These are phyloP conservation scores for Tolmerus cingulatus DNA, from an alignment of 2,888 invertebrate genomes.

Conservation along the genomic window DNA sequence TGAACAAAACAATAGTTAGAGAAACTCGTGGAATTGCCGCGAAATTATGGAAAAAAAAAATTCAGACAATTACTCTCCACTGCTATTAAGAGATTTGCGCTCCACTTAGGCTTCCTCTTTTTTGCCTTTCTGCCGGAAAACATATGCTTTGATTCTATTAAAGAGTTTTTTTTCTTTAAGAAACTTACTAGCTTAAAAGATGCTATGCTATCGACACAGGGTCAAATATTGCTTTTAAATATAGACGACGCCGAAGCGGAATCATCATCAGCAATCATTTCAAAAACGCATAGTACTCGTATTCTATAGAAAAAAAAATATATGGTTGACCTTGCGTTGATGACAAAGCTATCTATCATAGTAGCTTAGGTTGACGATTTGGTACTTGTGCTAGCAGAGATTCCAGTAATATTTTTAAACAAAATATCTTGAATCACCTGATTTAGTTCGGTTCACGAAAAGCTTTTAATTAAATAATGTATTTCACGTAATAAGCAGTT, in stretches of 20 bases:
- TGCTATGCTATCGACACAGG: neutral
- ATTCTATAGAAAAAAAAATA: neutral
- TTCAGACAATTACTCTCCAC: conserved; percentile 1
- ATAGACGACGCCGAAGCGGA: neutral
- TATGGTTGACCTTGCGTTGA: neutral
- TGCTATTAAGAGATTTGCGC: neutral
- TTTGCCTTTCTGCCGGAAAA: neutral
- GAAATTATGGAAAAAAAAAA: neutral
- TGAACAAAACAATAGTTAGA: conserved; percentile 30
- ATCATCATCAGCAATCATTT: neutral
- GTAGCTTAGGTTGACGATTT: neutral
- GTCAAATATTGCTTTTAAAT: neutral
- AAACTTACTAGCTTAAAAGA: neutral
- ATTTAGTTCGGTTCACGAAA: neutral
- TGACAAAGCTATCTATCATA: neutral
- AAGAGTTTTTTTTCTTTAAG: neutral
- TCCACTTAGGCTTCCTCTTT: neutral
- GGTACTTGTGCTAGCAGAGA: neutral
- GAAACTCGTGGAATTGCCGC: conserved; percentile 18
- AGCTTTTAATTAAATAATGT: neutral
- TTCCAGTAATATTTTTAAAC: neutral
- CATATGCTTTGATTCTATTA: neutral
- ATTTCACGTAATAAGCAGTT: neutral
- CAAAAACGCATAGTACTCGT: neutral
- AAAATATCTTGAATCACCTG: neutral